Percentiles rank a stretch among this genome's conserved stretches.
Conservation (phyloP, 2,888 invertebrate genomes). For the Epinotia demarniana region DNA sequence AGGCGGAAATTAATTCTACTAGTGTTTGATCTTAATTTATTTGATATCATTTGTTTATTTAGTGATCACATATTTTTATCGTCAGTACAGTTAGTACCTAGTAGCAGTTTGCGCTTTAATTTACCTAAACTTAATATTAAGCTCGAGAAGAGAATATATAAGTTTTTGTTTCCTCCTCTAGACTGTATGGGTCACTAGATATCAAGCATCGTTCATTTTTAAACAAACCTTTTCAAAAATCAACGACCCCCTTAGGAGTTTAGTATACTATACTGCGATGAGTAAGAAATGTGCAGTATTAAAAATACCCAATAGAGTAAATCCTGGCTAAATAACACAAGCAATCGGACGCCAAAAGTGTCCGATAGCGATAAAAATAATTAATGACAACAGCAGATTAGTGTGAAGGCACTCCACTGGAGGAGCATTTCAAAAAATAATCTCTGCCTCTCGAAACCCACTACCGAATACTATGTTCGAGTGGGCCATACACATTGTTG, state of each 20-base stretch:
- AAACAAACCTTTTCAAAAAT: no score
- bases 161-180: not conserved
- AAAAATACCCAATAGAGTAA: conserved; percentile 55
- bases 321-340: conserved; percentile 58
- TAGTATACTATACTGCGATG: no score
- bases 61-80: not conserved
- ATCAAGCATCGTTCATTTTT: no score
- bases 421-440: conserved; percentile 83
- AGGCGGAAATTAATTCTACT: not conserved
- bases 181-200: no score
- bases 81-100: not conserved
- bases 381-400: conserved; percentile 83
- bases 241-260: no score
- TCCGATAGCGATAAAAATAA: conserved; percentile 84
- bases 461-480: conserved; percentile 79
- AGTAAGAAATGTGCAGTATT: no score
- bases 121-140: no score
- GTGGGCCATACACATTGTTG: conserved; percentile 67
- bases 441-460: conserved; percentile 77
- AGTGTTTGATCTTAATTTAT: not conserved
- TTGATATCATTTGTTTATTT: not conserved
- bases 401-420: conserved; percentile 79
- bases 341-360: conserved; percentile 77
- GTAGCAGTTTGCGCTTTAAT: not conserved
- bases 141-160: not conserved